phyloP scores from a whole-genome alignment of 2,888 invertebrate species.

The Dione vanillae region DNA sequence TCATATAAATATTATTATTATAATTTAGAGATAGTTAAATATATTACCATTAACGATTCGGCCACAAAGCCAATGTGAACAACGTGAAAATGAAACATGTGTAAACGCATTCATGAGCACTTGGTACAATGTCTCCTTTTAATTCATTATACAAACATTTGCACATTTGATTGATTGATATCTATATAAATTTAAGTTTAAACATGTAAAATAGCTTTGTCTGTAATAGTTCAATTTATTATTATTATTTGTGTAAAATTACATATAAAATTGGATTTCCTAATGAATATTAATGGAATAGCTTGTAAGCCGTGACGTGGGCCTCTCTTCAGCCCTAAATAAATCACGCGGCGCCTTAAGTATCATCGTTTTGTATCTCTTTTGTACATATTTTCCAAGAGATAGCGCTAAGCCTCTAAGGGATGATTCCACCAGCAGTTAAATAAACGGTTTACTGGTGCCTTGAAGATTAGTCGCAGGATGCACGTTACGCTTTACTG shows the following conservation, averaged over 20 bases:
- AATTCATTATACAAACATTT: no score
- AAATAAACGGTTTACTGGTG: constrained; percentile 47
- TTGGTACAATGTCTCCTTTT: no score
- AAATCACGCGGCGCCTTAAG: constrained; percentile 71
- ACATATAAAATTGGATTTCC: constrained; percentile 64
- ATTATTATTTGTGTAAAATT: constrained; percentile 34
- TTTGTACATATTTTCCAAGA: constrained; percentile 52
- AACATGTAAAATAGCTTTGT: not conserved
- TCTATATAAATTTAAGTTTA: not conserved
- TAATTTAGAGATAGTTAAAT: no score
- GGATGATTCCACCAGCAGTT: constrained; percentile 44
- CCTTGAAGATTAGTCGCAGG: constrained; percentile 42
- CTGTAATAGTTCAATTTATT: not conserved
- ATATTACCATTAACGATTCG: no score
- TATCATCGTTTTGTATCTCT: constrained; percentile 56
- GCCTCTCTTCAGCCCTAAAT: constrained; percentile 66
- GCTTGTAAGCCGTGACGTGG: constrained; percentile 73
- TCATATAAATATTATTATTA: no score
- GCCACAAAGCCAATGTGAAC: no score
- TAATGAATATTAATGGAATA: constrained; percentile 78
- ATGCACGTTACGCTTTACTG: constrained; percentile 34
- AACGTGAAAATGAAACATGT: no score
- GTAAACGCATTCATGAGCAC: no score
- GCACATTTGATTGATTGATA: no score
- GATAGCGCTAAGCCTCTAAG: constrained; percentile 47